Base-by-base conservation (phyloP, 2,797 vertebrate genomes). In the Sitta carolinensis region DNA sequence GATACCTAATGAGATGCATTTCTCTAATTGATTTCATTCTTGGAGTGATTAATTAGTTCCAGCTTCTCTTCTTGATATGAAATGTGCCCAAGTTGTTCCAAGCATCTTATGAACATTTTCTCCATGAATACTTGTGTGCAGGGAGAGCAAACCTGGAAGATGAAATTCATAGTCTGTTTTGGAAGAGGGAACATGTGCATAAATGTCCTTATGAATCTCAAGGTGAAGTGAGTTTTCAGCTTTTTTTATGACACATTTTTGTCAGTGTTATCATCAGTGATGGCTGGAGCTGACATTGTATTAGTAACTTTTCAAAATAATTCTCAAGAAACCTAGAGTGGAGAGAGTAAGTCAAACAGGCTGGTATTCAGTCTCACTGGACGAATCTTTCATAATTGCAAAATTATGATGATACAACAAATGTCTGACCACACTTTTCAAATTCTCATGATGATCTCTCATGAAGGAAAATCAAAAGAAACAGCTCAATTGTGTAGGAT, bases 21-120 rank as follows among this genome's bases (percentile, higher is more conserved):
- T 87, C 91, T 93, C 59, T 90, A 82, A 94, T 16, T 95, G 74
- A 81, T 84, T 97, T 96, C n/a, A 78, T 38, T 86, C 42, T 84
- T 82, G 59, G 42, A 86, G 77, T 94, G 93, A 97, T 94, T 96
- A 97, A 94, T 7, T 2, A 94, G 93, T 93, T 52, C 18, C 66
- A 92, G 18, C 62, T 61, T 83, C 54, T 51, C 59, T 54, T 84
- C 69, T 64, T 91, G 50, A 59, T 47, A 69, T 25, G 17, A 76
- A 68, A 48, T n/a, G 25, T 80, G 30, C 34, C 55, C 13, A 63
- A 73, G 87, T 80, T 88, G 68, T 78, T 97, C 76, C 47, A 67
- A 95, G 64, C 32, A 29, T 7, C 19, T 11, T 23, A 40, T 34
- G 87, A 95, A 84, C 17, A 27, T 82, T 91, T 94, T 74, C 78